Evolutionary conservation across 2,888 invertebrate species (phyloP).

Genomic region (Apodemia duryi): DNA sequence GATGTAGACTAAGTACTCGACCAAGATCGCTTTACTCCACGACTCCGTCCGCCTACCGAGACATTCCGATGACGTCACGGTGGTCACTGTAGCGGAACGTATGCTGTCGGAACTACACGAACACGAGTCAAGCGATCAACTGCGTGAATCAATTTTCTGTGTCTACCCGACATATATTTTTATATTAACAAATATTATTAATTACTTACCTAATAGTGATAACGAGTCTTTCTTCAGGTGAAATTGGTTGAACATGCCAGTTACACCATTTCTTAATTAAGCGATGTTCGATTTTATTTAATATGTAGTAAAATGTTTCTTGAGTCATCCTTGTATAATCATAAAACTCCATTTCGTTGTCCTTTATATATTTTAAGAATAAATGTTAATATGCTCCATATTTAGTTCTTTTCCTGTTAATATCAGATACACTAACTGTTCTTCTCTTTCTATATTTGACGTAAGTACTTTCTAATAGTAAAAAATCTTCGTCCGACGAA

Average conservation of each 20-base stretch:
- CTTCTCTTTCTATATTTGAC: conserved; percentile 14
- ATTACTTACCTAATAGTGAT: conserved; percentile 7
- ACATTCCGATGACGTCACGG: too few relatives aligned
- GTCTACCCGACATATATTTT: too few relatives aligned
- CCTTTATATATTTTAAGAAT: conserved; percentile 7
- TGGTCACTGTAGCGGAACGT: too few relatives aligned
- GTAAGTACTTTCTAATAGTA: background rate
- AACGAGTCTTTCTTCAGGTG: conserved; percentile 1
- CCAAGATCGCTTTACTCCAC: too few relatives aligned
- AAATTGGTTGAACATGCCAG: conserved; percentile 9
- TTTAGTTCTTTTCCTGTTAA: conserved; percentile 14
- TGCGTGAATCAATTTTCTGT: too few relatives aligned
- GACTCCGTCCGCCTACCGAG: too few relatives aligned
- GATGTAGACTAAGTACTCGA: too few relatives aligned
- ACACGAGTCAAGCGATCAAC: too few relatives aligned
- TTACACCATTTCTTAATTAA: conserved; percentile 9
- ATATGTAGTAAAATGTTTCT: conserved; percentile 1
- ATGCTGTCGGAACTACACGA: too few relatives aligned
- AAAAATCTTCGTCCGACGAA: conserved; percentile 15
- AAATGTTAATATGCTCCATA: conserved; percentile 9
- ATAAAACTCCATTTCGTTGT: background rate
- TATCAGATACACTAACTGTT: conserved; percentile 11
- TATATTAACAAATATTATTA: too few relatives aligned
- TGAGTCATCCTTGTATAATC: conserved; percentile 4
- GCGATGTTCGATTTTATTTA: conserved; percentile 9